Conservation (phyloP, 92 coral and sea anemone species). For the Micromussa lordhowensis region DNA sequence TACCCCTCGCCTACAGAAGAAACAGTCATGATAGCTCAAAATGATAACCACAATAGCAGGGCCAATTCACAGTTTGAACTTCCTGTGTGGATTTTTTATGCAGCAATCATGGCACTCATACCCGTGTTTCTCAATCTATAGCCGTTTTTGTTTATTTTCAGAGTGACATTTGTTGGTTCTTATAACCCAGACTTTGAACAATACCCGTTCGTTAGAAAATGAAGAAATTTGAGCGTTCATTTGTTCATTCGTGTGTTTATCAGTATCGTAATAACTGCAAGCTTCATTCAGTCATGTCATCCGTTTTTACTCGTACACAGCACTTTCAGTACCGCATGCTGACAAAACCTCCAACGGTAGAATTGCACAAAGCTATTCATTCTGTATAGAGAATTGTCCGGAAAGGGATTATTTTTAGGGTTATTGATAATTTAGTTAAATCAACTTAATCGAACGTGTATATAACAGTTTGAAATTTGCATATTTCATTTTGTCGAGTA, state of each 20-base stretch:
- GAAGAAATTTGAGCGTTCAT: neutral
- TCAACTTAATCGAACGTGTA: constrained; percentile 18
- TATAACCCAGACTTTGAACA: constrained; percentile 18
- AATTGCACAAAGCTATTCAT: constrained; percentile 24
- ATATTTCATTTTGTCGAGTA: constrained; percentile 14
- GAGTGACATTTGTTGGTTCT: constrained; percentile 25
- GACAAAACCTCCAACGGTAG: neutral
- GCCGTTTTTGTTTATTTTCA: constrained; percentile 29
- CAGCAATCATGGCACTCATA: constrained; percentile 23
- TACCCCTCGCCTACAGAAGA: neutral
- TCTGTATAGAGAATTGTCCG: constrained; percentile 13
- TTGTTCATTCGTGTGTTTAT: constrained; percentile 22
- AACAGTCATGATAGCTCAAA: neutral
- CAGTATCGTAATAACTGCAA: constrained; percentile 1
- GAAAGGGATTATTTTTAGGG: constrained; percentile 26
- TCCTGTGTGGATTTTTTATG: constrained; percentile 39
- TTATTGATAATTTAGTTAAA: constrained; percentile 6
- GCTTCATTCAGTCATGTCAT: constrained; percentile 15
- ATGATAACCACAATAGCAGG: neutral
- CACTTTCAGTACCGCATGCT: neutral
- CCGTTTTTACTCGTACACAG: neutral
- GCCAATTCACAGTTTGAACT: constrained; percentile 17
- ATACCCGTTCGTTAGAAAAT: neutral
- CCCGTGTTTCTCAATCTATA: constrained; percentile 26
- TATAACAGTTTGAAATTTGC: constrained; percentile 16